These are phyloP conservation scores for Teleiodes luculella DNA, from an alignment of 2,888 invertebrate genomes.

Conservation along the genomic window DNA sequence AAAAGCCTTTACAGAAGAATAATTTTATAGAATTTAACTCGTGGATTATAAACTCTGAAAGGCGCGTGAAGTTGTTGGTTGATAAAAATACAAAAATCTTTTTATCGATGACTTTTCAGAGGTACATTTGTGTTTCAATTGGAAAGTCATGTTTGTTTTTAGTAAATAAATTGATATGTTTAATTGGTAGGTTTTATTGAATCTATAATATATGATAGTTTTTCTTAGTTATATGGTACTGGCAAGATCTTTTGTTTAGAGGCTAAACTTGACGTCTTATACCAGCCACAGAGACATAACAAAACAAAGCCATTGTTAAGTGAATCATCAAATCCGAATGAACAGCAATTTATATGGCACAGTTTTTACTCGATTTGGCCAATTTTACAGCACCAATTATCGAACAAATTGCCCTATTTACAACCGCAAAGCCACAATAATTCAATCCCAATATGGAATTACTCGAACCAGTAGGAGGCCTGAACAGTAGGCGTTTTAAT, in stretches of 20 bases:
- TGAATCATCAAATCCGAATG: neutral
- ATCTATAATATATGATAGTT: too few species aligned
- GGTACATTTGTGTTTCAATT: too few species aligned
- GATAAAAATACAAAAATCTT: too few species aligned
- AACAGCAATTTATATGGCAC: neutral
- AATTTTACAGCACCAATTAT: constrained; percentile 15
- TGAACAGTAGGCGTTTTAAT: constrained; percentile 22
- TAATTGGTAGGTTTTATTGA: too few species aligned
- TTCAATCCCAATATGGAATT: constrained; percentile 14
- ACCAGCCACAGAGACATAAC: neutral
- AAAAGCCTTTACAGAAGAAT: neutral
- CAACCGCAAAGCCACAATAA: constrained; percentile 23
- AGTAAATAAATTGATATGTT: too few species aligned
- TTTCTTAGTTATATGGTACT: too few species aligned
- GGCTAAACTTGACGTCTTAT: too few species aligned
- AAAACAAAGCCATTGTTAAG: neutral
- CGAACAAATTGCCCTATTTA: constrained; percentile 15
- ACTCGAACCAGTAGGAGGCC: neutral
- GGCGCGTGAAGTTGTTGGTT: too few species aligned
- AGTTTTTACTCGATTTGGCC: neutral
- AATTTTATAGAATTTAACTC: neutral
- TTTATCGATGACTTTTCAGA: too few species aligned
- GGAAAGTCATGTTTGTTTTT: too few species aligned
- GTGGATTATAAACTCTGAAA: neutral
- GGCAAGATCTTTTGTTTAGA: too few species aligned